These are phyloP conservation scores for Dendrolimus punctatus DNA, from an alignment of 1,140 invertebrate species.

Conservation along the genomic window DNA sequence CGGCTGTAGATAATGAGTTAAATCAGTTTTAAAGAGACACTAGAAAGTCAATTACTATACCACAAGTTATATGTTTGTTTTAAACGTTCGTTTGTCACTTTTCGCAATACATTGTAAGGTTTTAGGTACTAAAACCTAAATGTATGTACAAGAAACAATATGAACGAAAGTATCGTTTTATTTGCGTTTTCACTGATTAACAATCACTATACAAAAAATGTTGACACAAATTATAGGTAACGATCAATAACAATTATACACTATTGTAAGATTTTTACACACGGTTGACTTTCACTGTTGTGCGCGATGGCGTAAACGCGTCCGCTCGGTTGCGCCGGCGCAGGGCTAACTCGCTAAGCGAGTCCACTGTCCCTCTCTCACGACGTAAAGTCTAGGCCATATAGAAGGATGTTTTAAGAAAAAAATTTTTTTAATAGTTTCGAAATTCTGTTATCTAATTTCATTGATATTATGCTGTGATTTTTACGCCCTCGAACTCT, in stretches of 20 bases:
- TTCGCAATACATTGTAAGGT: slow-evolving; percentile 8
- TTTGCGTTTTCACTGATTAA: too few species aligned
- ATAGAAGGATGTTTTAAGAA: too few species aligned
- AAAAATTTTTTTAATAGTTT: too few species aligned
- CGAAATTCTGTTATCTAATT: too few species aligned
- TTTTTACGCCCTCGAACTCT: too few species aligned
- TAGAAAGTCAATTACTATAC: slow-evolving; percentile 10
- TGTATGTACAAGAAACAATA: background rate
- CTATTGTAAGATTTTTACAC: slow-evolving; percentile 3
- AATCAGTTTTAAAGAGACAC: slow-evolving; percentile 28
- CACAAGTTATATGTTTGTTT: background rate
- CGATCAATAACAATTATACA: background rate
- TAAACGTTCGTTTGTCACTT: slow-evolving; percentile 10
- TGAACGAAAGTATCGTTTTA: too few species aligned
- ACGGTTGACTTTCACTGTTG: slow-evolving; percentile 41
- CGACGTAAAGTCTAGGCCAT: slow-evolving; percentile 3
- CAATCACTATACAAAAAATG: too few species aligned
- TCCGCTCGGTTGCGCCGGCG: slow-evolving; percentile 40
- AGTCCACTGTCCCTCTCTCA: slow-evolving; percentile 35
- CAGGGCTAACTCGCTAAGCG: slow-evolving; percentile 50
- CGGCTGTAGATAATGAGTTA: slow-evolving; percentile 22
- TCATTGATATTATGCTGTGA: too few species aligned
- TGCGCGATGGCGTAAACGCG: slow-evolving; percentile 25
- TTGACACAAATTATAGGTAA: too few species aligned
- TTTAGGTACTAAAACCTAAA: background rate